Percentiles rank a stretch among this genome's conserved stretches.
These are phyloP conservation scores for Sylvilagus bachmani DNA, from an alignment of 2,113 vertebrate genomes.

Conservation along the genomic window DNA sequence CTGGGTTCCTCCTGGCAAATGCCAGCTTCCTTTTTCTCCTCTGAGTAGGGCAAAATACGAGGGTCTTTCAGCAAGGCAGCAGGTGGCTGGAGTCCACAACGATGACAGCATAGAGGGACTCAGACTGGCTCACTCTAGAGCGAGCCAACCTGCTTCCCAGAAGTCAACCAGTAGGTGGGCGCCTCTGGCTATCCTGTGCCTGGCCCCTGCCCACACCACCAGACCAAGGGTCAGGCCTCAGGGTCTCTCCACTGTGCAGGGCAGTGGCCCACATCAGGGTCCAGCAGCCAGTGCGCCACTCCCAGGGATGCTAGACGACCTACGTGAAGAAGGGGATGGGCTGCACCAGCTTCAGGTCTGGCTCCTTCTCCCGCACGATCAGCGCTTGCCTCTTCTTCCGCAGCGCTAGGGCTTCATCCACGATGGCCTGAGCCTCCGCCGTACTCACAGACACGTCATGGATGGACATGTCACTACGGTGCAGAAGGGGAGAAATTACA, in stretches of 20 bases:
- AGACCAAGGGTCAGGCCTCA: background rate
- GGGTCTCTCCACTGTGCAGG: background rate
- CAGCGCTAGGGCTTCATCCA: slow-evolving; percentile 95
- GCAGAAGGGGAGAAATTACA: slow-evolving; percentile 16
- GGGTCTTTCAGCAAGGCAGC: background rate
- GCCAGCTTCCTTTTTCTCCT: background rate
- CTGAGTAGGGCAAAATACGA: background rate
- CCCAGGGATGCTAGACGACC: slow-evolving; percentile 67
- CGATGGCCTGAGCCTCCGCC: slow-evolving; percentile 91
- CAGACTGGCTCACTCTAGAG: background rate
- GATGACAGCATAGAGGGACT: background rate
- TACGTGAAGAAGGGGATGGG: slow-evolving; percentile 94
- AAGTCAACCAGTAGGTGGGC: accelerated
- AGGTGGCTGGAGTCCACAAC: background rate
- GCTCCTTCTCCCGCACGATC: slow-evolving; percentile 89
- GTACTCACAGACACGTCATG: slow-evolving; percentile 93
- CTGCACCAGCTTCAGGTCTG: slow-evolving; percentile 93
- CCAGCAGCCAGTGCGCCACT: background rate
- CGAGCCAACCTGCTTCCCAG: background rate
- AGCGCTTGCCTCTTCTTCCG: slow-evolving; percentile 92
- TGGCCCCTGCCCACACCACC: background rate
- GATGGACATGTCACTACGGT: slow-evolving; percentile 93
- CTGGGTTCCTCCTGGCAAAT: background rate
- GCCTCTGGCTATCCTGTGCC: accelerated
- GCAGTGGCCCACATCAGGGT: background rate